phyloP scores from a whole-genome alignment of 2,113 vertebrate genomes.

The Ctenomys sociabilis region DNA sequence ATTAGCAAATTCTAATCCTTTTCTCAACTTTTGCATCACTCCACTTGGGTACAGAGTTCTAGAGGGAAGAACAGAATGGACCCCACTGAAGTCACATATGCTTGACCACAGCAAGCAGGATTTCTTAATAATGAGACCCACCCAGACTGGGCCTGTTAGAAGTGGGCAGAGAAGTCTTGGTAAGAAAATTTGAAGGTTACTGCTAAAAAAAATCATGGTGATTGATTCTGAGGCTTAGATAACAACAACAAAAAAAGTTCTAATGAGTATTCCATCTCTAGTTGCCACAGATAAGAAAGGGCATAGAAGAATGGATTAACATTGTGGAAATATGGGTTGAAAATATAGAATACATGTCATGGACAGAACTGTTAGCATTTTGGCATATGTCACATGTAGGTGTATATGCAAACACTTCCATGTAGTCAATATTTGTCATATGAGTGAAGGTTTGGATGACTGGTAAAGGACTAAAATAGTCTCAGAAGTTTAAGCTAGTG shows the following conservation, averaged over 20 bases:
- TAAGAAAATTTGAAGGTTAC: background rate
- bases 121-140: background rate
- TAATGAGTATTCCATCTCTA: background rate
- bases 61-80: background rate
- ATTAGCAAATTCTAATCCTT: background rate
- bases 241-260: background rate
- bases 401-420: background rate
- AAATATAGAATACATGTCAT: background rate
- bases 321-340: slow-evolving; percentile 59
- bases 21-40: background rate
- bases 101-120: background rate
- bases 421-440: background rate
- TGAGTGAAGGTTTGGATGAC: slow-evolving; percentile 64
- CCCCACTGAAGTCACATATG: accelerated
- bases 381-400: background rate
- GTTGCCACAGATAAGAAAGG: slow-evolving; percentile 56
- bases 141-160: background rate
- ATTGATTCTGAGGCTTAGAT: background rate
- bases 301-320: slow-evolving; percentile 3
- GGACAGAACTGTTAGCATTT: slow-evolving; percentile 63
- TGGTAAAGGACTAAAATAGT: background rate
- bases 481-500: slow-evolving; percentile 22
- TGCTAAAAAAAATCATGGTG: background rate
- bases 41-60: background rate
- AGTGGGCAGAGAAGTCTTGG: background rate